Conservation (phyloP, 2,797 vertebrate genomes). For the Anguilla pacifica region DNA sequence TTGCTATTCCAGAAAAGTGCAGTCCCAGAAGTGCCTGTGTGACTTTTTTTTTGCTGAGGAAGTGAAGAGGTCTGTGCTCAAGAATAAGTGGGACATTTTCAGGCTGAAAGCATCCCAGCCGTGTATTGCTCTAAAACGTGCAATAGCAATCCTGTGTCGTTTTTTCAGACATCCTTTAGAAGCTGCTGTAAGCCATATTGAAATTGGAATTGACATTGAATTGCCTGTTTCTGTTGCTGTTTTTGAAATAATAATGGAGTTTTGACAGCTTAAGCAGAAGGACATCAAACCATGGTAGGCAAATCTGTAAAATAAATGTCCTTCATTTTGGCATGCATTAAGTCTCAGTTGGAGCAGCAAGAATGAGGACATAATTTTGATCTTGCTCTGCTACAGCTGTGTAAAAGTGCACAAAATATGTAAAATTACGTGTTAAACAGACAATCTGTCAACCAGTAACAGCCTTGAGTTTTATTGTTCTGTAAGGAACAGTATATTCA, state of each 20-base stretch:
- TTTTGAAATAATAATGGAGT: not conserved
- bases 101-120: not conserved
- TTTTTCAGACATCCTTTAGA: not conserved
- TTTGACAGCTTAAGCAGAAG: not conserved
- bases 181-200: not conserved
- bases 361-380: not conserved
- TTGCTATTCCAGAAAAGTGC: not conserved
- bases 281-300: not conserved
- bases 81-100: constrained; percentile 4
- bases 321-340: not conserved
- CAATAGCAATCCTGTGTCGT: not conserved
- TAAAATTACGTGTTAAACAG: not conserved
- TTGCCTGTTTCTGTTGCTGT: not conserved
- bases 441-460: not conserved
- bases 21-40: not conserved
- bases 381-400: not conserved
- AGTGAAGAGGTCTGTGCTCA: not conserved
- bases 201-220: not conserved
- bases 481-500: not conserved
- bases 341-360: not conserved
- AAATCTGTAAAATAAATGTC: not conserved
- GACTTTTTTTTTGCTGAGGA: not conserved
- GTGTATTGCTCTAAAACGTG: not conserved
- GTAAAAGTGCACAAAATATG: not conserved
- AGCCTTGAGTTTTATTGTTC: not conserved